Evolutionary conservation across 2,113 vertebrate species (phyloP).

Genomic region (Todiramphus chloris): DNA sequence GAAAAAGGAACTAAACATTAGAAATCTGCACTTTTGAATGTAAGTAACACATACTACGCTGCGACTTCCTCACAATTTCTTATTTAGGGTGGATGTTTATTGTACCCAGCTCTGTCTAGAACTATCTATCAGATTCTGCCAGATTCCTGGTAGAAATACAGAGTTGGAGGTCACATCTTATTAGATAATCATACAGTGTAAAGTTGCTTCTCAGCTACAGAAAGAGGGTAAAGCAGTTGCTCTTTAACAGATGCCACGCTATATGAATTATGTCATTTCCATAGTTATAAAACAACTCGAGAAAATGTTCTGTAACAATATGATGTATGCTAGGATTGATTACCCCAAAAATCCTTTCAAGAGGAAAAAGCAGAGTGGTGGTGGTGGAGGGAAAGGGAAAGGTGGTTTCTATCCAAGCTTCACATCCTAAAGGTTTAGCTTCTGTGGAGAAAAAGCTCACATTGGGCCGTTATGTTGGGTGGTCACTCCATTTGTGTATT

Average conservation of each 20-base stretch:
- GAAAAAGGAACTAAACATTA: neutral
- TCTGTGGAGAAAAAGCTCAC: neutral
- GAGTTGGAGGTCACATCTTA: slow-evolving; percentile 32
- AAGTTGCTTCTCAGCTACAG: slow-evolving; percentile 26
- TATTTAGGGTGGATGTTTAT: neutral
- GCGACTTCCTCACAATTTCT: neutral
- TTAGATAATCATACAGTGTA: slow-evolving; percentile 3
- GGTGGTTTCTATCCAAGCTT: neutral
- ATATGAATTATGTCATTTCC: slow-evolving; percentile 51
- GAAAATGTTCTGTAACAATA: slow-evolving; percentile 62
- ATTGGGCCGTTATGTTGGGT: slow-evolving; percentile 6
- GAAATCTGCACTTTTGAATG: slow-evolving; percentile 1
- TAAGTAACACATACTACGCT: slow-evolving; percentile 9
- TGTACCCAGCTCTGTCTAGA: neutral
- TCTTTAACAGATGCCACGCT: slow-evolving; percentile 32
- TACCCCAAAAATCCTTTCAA: slow-evolving; percentile 44
- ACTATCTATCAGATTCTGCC: neutral
- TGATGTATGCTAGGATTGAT: slow-evolving; percentile 43
- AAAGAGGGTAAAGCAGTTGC: slow-evolving; percentile 6
- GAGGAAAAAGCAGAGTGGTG: neutral
- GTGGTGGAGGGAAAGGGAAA: neutral
- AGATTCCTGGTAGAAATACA: neutral
- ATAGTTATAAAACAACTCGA: slow-evolving; percentile 58
- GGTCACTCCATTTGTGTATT: slow-evolving; percentile 49
- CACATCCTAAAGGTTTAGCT: neutral